Conservation (phyloP, 2,113 vertebrate genomes). For the Aviceda subcristata region DNA sequence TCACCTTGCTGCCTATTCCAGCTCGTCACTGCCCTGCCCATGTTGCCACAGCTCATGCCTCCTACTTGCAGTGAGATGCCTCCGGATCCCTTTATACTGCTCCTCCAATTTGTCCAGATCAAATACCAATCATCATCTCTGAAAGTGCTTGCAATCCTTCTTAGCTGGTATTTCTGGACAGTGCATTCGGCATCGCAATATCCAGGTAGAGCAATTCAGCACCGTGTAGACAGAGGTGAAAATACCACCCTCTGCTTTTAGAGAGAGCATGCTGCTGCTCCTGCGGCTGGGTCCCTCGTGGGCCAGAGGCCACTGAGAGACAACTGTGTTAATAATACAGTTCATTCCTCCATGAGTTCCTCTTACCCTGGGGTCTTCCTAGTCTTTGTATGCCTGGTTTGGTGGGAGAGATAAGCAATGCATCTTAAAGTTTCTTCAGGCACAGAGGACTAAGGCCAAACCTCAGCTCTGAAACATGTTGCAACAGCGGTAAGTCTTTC, state of each 20-base stretch:
- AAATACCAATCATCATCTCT: neutral
- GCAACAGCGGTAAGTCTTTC: neutral
- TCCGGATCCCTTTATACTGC: neutral
- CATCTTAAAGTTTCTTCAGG: neutral
- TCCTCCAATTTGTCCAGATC: neutral
- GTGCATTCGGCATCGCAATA: fast-evolving
- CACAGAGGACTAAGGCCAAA: neutral
- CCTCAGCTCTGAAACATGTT: neutral
- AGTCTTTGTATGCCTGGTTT: too few relatives aligned
- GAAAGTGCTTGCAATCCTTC: neutral
- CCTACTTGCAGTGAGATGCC: neutral
- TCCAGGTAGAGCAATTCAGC: neutral
- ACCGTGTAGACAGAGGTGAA: neutral
- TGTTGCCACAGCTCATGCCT: neutral
- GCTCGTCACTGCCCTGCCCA: neutral
- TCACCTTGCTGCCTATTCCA: neutral
- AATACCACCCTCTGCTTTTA: neutral
- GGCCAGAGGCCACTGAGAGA: neutral
- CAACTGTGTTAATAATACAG: neutral
- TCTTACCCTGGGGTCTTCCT: neutral
- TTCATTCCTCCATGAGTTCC: neutral
- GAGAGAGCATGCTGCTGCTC: neutral
- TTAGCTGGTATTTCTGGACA: neutral
- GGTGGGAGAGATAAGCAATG: neutral
- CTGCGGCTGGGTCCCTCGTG: neutral